phyloP scores from a whole-genome alignment of 2,113 vertebrate genomes.

The Gadus macrocephalus region DNA sequence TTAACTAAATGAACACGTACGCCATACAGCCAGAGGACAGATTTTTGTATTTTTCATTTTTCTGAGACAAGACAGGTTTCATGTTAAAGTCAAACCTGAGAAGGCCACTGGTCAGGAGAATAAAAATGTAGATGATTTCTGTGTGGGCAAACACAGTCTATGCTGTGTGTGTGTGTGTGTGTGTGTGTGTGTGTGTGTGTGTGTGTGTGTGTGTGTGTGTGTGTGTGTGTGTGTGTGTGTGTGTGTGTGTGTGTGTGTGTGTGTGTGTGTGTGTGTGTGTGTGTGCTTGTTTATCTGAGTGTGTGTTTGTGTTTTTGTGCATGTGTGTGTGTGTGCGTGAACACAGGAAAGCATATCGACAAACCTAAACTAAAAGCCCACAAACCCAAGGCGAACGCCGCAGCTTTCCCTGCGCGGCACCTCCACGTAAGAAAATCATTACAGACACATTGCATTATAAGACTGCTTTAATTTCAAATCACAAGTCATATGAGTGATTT shows the following conservation, averaged over 20 bases:
- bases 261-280: neutral
- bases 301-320: no score
- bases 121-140: neutral
- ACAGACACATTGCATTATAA: no score
- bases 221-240: no score
- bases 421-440: no score
- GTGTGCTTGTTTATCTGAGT: no score
- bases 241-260: neutral
- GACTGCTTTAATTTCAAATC: no score
- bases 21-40: neutral
- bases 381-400: no score
- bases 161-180: slow-evolving; percentile 1
- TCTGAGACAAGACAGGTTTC: neutral
- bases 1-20: neutral
- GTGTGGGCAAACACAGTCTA: neutral
- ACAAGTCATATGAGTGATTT: no score
- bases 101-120: slow-evolving; percentile 1
- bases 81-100: slow-evolving; percentile 1
- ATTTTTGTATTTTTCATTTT: neutral
- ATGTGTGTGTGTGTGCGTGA: neutral
- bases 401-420: no score
- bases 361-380: no score
- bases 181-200: neutral
- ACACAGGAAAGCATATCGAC: no score
- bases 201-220: neutral